Percentiles rank a stretch among this genome's conserved stretches.
phyloP scores from a whole-genome alignment of 2,888 invertebrate species.

The Rhagophthalmus giganteus region DNA sequence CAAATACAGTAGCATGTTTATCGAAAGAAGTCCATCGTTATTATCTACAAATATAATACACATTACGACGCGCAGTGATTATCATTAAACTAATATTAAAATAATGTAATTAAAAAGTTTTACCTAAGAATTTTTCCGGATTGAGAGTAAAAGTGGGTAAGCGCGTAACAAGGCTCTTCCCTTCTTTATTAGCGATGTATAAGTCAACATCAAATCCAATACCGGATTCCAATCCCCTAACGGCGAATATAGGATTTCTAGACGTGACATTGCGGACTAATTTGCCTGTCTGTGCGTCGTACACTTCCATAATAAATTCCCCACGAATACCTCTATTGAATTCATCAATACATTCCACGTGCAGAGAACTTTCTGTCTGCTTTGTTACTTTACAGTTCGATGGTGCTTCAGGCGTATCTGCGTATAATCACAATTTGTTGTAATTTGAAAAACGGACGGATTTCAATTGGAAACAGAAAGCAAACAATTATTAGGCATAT shows the following conservation, averaged over 20 bases:
- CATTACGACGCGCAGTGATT: no score
- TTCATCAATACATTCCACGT: conserved; percentile 68
- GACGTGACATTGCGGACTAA: conserved; percentile 58
- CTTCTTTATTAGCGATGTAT: conserved; percentile 67
- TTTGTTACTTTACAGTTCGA: conserved; percentile 69
- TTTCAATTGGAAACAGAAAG: no score
- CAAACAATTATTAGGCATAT: no score
- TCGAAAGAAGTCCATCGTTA: conserved; percentile 61
- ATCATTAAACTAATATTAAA: no score
- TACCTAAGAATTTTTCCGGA: no score
- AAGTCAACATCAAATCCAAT: conserved; percentile 65
- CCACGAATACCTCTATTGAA: conserved; percentile 71
- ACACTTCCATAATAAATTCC: conserved; percentile 67
- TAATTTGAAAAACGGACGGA: no score
- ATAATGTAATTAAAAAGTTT: no score
- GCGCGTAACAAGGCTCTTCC: conserved; percentile 63
- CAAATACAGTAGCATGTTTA: conserved; percentile 75
- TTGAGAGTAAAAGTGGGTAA: conserved; percentile 66
- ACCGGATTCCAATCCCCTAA: conserved; percentile 64
- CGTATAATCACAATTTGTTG: no score
- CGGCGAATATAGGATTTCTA: conserved; percentile 61
- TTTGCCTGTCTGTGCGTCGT: conserved; percentile 54
- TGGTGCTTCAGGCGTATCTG: conserved; percentile 70
- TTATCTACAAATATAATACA: conserved; percentile 16
- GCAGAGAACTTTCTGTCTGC: conserved; percentile 67